Evolutionary conservation across 2,888 invertebrate genomes (phyloP).

Genomic region (Chrysolina oricalcia): DNA sequence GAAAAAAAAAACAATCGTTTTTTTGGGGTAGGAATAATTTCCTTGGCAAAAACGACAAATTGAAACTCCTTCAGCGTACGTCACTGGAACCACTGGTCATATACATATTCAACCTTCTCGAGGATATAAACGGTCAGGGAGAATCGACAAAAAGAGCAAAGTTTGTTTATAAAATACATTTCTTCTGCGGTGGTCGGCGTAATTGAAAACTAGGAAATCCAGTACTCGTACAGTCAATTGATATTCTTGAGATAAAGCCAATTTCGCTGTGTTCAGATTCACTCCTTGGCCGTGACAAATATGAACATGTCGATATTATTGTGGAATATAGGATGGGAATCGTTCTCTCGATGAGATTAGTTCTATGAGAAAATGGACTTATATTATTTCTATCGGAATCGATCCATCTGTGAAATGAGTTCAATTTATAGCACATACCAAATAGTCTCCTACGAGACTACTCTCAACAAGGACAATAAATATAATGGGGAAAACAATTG

Average conservation of each 20-base stretch:
- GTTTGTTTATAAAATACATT: conserved; percentile 28
- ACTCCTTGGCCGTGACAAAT: conserved; percentile 8
- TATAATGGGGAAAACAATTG: background rate
- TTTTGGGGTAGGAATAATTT: too few species aligned
- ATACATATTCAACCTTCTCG: background rate
- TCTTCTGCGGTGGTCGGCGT: conserved; percentile 24
- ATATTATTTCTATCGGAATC: background rate
- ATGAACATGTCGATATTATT: background rate
- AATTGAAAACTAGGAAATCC: conserved; percentile 31
- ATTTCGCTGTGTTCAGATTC: conserved; percentile 1
- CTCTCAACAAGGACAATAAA: background rate
- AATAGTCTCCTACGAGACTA: background rate
- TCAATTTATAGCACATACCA: background rate
- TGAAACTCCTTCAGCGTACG: background rate
- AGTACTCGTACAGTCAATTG: conserved; percentile 18
- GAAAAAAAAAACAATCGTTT: too few species aligned
- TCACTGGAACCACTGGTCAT: background rate
- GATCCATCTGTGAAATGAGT: background rate
- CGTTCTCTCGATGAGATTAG: background rate
- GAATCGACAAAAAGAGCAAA: conserved; percentile 31
- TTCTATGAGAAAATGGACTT: background rate
- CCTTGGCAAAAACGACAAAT: too few species aligned
- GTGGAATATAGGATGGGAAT: background rate
- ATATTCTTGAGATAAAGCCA: conserved; percentile 25
- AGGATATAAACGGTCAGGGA: conserved; percentile 6